A percentile compares a stretch with the other conserved stretches of the same genome.
phyloP scores from a whole-genome alignment of 2,888 invertebrate species.

The Drosophila kambysellisi region DNA sequence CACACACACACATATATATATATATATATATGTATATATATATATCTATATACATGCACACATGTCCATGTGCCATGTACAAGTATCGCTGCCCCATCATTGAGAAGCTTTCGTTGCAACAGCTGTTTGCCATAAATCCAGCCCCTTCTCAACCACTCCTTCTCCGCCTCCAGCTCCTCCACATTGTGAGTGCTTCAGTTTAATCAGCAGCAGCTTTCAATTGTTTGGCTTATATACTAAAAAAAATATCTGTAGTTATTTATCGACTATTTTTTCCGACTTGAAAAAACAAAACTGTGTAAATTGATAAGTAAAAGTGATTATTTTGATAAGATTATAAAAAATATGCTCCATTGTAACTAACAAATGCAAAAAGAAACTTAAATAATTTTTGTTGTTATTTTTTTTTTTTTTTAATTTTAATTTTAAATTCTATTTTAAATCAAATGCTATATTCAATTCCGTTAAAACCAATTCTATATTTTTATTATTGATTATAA shows the following conservation, averaged over 20 bases:
- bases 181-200: background rate
- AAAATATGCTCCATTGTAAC: background rate
- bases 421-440: background rate
- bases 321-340: background rate
- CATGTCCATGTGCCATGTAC: too few relatives aligned
- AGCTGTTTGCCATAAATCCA: slow-evolving; percentile 3
- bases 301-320: background rate
- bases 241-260: background rate
- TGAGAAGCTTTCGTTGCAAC: background rate
- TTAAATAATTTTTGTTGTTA: background rate
- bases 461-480: too few relatives aligned
- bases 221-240: slow-evolving; percentile 4
- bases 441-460: too few relatives aligned
- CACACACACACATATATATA: background rate
- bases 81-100: background rate
- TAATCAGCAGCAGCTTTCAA: slow-evolving; percentile 21
- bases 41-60: background rate
- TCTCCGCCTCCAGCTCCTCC: background rate
- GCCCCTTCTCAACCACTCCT: background rate
- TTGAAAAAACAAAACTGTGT: background rate
- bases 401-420: background rate
- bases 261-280: background rate
- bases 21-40: fast-evolving
- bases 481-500: too few relatives aligned
- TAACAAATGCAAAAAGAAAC: background rate